These are phyloP conservation scores for Chalcis sispes DNA, from an alignment of 2,888 invertebrate genomes.

Conservation along the genomic window DNA sequence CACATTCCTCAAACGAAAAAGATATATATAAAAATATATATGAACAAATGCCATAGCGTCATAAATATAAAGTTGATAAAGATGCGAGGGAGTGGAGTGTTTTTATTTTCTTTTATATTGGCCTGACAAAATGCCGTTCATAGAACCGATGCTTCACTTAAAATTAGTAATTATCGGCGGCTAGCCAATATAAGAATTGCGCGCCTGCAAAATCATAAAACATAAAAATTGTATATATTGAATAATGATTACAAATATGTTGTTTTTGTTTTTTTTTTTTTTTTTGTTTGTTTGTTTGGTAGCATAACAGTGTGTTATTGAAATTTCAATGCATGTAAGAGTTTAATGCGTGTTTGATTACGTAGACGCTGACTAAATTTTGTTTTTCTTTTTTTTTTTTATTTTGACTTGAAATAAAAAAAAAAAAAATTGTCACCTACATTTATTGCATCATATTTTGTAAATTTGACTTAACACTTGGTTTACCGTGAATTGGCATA, in stretches of 20 bases:
- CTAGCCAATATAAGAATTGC: constrained; percentile 28
- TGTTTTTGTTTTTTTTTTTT: not conserved
- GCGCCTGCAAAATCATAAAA: constrained; percentile 31
- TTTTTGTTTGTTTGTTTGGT: too few species aligned
- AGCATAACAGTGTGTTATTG: too few species aligned
- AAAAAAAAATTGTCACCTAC: too few species aligned
- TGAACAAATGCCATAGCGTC: not conserved
- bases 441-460: too few species aligned
- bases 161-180: constrained; percentile 25
- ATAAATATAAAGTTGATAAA: constrained; percentile 7
- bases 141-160: constrained; percentile 16
- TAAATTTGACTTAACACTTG: too few species aligned
- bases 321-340: too few species aligned
- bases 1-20: constrained; percentile 49
- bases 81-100: not conserved
- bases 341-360: too few species aligned
- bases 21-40: constrained; percentile 3
- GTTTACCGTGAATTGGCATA: too few species aligned
- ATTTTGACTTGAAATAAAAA: too few species aligned
- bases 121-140: not conserved
- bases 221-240: constrained; percentile 19
- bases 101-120: constrained; percentile 4
- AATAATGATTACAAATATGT: not conserved
- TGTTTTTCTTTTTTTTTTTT: too few species aligned
- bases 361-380: too few species aligned